phyloP scores from a whole-genome alignment of 2,797 vertebrate genomes.

The Balearica regulorum region DNA sequence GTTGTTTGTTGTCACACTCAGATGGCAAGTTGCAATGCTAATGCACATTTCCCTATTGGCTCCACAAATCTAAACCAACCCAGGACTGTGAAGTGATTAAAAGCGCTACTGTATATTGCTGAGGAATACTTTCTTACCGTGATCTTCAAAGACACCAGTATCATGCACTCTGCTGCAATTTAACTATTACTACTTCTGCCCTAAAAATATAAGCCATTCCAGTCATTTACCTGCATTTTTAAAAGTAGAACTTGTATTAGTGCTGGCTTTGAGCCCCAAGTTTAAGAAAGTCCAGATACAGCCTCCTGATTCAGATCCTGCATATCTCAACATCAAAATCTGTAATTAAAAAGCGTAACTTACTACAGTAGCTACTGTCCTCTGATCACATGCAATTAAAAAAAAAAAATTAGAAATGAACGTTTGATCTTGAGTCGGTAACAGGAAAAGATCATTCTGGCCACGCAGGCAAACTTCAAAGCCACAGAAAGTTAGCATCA shows the following conservation, averaged over 20 bases:
- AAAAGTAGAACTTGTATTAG: neutral
- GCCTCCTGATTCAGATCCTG: neutral
- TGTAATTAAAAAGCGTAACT: neutral
- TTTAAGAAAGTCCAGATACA: neutral
- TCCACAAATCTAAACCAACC: neutral
- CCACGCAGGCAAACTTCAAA: neutral
- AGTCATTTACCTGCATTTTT: neutral
- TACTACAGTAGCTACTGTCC: neutral
- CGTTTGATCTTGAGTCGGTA: neutral
- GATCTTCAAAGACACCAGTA: neutral
- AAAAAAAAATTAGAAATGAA: neutral
- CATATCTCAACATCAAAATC: neutral
- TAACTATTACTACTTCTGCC: neutral
- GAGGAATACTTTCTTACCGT: neutral
- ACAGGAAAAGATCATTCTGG: neutral
- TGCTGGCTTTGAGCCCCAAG: neutral
- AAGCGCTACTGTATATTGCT: neutral
- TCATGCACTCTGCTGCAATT: neutral
- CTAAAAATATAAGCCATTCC: neutral
- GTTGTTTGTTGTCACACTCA: conserved; percentile 30
- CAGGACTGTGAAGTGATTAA: neutral
- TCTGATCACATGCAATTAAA: neutral
- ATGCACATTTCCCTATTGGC: neutral
- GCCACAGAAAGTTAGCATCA: neutral
- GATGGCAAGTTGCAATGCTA: neutral